Evolutionary conservation across 2,797 vertebrate species (phyloP).

Genomic region (Protosalanx chinensis): DNA sequence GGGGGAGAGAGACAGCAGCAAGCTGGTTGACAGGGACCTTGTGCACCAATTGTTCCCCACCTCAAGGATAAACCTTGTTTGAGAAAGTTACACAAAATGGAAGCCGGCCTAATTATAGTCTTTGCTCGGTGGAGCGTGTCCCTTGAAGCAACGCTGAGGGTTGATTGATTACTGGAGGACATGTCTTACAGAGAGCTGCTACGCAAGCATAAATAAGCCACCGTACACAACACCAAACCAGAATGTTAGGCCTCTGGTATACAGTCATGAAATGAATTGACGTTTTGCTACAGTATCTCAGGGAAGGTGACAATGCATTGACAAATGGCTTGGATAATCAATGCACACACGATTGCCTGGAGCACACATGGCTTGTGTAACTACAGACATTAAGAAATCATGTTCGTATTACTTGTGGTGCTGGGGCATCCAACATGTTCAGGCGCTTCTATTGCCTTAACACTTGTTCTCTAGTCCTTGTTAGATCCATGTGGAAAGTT

Average conservation of each 20-base stretch:
- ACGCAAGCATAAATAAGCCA: constrained; percentile 38
- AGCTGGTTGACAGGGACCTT: constrained; percentile 56
- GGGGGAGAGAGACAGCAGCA: constrained; percentile 26
- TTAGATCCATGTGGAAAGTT: neutral
- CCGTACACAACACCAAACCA: constrained; percentile 27
- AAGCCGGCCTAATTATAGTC: constrained; percentile 57
- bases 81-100: constrained; percentile 47
- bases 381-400: neutral
- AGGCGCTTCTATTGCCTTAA: no score
- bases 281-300: neutral
- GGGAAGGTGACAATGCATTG: constrained; percentile 27
- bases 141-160: constrained; percentile 38
- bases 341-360: constrained; percentile 18
- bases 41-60: constrained; percentile 56
- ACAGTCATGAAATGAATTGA: constrained; percentile 32
- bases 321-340: constrained; percentile 37
- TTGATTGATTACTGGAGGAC: constrained; percentile 59
- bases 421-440: no score
- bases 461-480: no score
- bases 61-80: constrained; percentile 50
- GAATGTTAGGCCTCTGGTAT: constrained; percentile 31
- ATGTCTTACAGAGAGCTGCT: constrained; percentile 25
- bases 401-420: neutral
- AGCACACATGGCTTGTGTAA: constrained; percentile 25
- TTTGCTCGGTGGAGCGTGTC: constrained; percentile 55